Evolutionary conservation across 2,888 invertebrate species (phyloP).

Genomic region (Masnerella sp.): DNA sequence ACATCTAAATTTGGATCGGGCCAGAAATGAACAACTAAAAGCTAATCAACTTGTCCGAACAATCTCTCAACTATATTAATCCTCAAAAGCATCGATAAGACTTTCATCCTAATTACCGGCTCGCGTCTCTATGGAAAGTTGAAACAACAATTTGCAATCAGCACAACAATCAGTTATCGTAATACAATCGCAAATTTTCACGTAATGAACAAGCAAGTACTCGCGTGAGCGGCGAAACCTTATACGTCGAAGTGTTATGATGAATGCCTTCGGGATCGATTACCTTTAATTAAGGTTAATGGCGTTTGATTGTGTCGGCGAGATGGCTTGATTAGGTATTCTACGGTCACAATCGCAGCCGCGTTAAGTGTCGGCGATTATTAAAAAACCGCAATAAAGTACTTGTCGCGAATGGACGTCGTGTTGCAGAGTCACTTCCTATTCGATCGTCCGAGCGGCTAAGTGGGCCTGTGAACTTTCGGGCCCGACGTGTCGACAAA

Average conservation of each 20-base stretch:
- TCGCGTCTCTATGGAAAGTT: slow-evolving; percentile 32
- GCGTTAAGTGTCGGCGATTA: slow-evolving; percentile 54
- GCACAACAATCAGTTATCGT: slow-evolving; percentile 42
- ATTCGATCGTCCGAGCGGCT: slow-evolving; percentile 63
- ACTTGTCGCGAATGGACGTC: slow-evolving; percentile 44
- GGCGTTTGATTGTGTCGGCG: slow-evolving; percentile 70
- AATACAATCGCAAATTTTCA: slow-evolving; percentile 50
- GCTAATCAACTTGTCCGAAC: not conserved
- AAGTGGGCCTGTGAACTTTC: slow-evolving; percentile 10
- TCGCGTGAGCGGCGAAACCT: slow-evolving; percentile 11
- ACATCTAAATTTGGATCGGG: no score
- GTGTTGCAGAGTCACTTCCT: slow-evolving; percentile 69
- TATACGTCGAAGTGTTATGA: slow-evolving; percentile 60
- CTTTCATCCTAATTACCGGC: slow-evolving; percentile 45
- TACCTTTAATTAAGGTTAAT: slow-evolving; percentile 74
- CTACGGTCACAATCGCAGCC: slow-evolving; percentile 64
- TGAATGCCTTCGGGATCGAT: slow-evolving; percentile 70
- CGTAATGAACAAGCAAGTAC: slow-evolving; percentile 54
- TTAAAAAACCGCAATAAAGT: slow-evolving; percentile 38
- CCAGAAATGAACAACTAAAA: no score
- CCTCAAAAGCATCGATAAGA: slow-evolving; percentile 17
- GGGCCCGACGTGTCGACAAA: slow-evolving; percentile 29
- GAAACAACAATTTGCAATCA: slow-evolving; percentile 37
- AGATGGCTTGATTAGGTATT: slow-evolving; percentile 64
- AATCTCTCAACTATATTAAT: slow-evolving; percentile 6